Conservation (phyloP, 2,888 invertebrate species). For the Sphecodes monilicornis region DNA sequence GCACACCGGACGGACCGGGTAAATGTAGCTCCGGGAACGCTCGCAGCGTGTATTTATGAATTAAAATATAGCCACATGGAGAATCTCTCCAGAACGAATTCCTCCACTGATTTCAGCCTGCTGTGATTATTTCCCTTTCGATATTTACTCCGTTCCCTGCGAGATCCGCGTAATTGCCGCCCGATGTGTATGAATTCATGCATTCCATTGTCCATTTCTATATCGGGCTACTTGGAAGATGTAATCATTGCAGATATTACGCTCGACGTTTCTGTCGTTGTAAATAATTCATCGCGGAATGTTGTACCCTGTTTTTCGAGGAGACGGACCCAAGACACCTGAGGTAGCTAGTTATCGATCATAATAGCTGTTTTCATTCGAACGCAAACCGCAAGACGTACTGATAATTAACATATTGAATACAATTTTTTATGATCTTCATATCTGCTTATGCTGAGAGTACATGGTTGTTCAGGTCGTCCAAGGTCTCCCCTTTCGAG, state of each 20-base stretch:
- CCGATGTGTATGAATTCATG: not conserved
- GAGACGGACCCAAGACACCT: not conserved
- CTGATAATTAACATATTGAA: not conserved
- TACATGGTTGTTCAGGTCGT: no score
- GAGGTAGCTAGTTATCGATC: not conserved
- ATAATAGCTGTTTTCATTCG: not conserved
- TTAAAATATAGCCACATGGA: slow-evolving; percentile 56
- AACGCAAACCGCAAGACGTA: not conserved
- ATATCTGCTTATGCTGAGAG: not conserved
- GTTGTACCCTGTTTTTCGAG: not conserved
- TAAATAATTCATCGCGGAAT: not conserved
- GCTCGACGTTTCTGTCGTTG: not conserved
- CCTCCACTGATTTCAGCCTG: slow-evolving; percentile 37
- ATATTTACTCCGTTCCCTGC: slow-evolving; percentile 10
- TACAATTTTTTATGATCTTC: not conserved
- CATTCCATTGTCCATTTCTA: not conserved
- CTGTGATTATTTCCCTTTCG: slow-evolving; percentile 39
- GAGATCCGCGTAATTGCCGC: not conserved
- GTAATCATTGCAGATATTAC: not conserved
- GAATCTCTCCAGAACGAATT: slow-evolving; percentile 27
- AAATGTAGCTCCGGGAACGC: slow-evolving; percentile 36
- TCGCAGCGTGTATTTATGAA: slow-evolving; percentile 65
- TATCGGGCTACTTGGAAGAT: not conserved
- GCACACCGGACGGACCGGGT: slow-evolving; percentile 34
- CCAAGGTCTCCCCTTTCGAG: not conserved